A percentile compares a stretch with the other conserved stretches of the same genome.
phyloP scores from a whole-genome alignment of 1,140 invertebrate genomes.

The Zaprionus lachaisei region DNA sequence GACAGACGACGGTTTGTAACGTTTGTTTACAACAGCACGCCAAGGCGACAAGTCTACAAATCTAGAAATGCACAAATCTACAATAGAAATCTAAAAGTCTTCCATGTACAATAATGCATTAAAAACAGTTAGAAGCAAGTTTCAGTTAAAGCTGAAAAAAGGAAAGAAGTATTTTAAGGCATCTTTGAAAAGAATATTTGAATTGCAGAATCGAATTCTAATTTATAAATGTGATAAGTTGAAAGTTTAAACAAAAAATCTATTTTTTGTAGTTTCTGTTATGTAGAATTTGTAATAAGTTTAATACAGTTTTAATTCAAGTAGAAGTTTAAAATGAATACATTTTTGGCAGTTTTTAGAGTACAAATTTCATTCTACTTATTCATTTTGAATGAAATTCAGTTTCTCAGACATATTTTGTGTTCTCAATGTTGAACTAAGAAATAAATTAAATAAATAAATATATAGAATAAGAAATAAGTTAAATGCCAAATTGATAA shows the following conservation, averaged over 20 bases:
- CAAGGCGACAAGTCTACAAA: constrained; percentile 16
- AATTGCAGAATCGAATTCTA: not conserved
- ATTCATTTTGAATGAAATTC: not conserved
- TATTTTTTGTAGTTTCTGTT: no score
- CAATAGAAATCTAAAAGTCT: not conserved
- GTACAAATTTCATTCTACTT: no score
- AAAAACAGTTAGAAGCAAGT: not conserved
- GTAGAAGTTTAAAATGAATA: no score
- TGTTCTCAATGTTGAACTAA: not conserved
- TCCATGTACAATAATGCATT: no score
- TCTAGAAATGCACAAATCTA: not conserved
- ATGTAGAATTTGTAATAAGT: no score
- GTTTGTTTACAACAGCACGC: not conserved
- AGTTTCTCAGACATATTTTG: not conserved
- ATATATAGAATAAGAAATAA: not conserved
- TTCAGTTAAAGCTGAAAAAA: not conserved
- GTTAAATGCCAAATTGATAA: not conserved
- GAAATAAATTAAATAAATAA: not conserved
- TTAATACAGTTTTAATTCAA: no score
- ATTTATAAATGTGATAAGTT: not conserved
- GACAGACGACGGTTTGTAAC: constrained; percentile 11
- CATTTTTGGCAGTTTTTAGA: no score
- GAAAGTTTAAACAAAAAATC: no score
- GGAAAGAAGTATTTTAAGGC: not conserved
- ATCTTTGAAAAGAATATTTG: not conserved